Conservation (phyloP, 2,888 invertebrate genomes). For the Acanthosepion pharaonis region DNA sequence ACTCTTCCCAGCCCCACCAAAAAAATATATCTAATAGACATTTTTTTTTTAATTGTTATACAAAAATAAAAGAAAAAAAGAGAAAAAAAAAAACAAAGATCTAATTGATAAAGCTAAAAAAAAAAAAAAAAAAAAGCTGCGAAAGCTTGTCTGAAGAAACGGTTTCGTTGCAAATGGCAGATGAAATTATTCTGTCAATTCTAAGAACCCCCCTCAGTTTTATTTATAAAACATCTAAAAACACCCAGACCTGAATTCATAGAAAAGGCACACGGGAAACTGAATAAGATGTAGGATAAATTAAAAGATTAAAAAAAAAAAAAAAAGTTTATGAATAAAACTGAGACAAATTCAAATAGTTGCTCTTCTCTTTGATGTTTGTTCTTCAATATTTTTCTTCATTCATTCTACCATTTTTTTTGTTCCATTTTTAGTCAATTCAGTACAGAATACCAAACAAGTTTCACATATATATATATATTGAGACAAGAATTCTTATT, state of each 20-base stretch:
- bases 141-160: neutral
- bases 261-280: neutral
- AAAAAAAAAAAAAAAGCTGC: neutral
- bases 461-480: too few species aligned
- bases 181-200: neutral
- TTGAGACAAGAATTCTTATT: too few species aligned
- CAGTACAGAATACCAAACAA: neutral
- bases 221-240: neutral
- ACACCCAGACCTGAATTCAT: too few species aligned
- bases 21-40: neutral
- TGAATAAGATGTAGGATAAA: constrained; percentile 15
- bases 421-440: neutral
- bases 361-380: neutral
- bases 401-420: neutral
- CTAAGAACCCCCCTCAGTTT: neutral
- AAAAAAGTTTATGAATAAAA: neutral
- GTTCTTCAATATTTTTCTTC: neutral
- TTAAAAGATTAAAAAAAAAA: neutral
- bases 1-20: too few species aligned
- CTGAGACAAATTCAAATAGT: neutral
- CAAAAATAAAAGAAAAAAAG: neutral
- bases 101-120: neutral
- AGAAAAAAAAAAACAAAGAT: neutral
- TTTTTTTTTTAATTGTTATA: neutral
- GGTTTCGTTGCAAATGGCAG: constrained; percentile 12